phyloP scores from a whole-genome alignment of 2,113 vertebrate genomes.

The Callospermophilus lateralis region DNA sequence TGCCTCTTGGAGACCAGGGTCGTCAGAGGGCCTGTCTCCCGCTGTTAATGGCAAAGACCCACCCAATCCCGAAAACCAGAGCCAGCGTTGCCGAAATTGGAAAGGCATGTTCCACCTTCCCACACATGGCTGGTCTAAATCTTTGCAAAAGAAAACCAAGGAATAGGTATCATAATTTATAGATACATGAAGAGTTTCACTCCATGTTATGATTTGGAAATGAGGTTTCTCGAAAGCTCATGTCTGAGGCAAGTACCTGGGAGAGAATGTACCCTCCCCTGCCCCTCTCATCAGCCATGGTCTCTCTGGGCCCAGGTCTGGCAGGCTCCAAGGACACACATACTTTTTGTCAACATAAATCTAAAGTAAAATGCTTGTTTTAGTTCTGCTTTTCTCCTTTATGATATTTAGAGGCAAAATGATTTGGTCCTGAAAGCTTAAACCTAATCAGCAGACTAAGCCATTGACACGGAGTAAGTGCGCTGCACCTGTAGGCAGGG shows the following conservation, averaged over 20 bases:
- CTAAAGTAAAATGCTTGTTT: not conserved
- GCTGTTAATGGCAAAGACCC: not conserved
- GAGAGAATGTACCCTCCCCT: fast-evolving
- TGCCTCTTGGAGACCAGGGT: constrained; percentile 38
- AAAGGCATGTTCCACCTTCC: not conserved
- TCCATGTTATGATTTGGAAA: not conserved
- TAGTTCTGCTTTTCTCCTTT: not conserved
- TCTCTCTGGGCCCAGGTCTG: too few relatives aligned
- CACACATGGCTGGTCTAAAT: not conserved
- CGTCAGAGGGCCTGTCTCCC: not conserved
- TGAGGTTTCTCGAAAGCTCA: too few relatives aligned
- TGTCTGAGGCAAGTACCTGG: too few relatives aligned
- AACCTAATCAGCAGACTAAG: too few relatives aligned
- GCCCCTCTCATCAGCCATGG: not conserved
- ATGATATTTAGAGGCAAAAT: not conserved
- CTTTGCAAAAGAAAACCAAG: not conserved
- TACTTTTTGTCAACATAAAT: fast-evolving
- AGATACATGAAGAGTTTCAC: not conserved
- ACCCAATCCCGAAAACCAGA: not conserved
- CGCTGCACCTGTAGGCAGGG: too few relatives aligned
- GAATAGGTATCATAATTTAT: not conserved
- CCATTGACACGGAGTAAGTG: too few relatives aligned
- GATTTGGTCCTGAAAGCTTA: too few relatives aligned
- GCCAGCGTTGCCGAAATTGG: not conserved
- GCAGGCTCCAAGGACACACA: fast-evolving